Evolutionary conservation across 2,797 vertebrate species (phyloP), one percentile per base, ranked within the genome.

Genomic region (Hylomyscus alleni): DNA sequence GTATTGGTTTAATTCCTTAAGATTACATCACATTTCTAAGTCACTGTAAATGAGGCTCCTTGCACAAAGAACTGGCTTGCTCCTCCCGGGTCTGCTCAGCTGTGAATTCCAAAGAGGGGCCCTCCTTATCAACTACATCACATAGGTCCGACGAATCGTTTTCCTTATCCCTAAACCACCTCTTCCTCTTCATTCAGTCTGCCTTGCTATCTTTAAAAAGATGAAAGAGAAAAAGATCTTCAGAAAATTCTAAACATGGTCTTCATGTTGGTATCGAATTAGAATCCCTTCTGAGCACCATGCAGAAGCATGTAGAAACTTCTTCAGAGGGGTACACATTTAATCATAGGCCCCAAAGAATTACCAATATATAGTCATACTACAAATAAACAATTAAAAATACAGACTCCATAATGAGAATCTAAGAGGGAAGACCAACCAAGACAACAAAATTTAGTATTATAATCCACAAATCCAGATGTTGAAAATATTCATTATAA

Each of bases 1-100:
- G 37, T 76, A 54, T 62, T 75, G 47, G 47, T 84, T 95, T 86
- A 87, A 58, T 88, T 89, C 40, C 72, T 40, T 67, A 93, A 90
- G 47, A 89, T 58, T 77, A n/a, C 5, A 58, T 85, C 65, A 50
- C 47, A 44, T 76, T 93, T 60, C 7, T 81, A 93, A 92, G 65
- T 95, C 13, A 91, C 76, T 72, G 77, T 77, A 56, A 96, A 47
- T 29, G 95, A 47, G 84, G 76, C 56, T 65, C 22, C 11, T 76
- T 88, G 13, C 62, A 52, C 29, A 69, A 44, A 89, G 40, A 88
- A 26, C 26, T 47, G 56, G 3, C 29, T 80, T 65, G 29, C 8
- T 89, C 29, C 22, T 91, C n/a, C 20, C 26, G 91, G 19, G 24
- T 93, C 47, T 67, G 37, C 29, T 93, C 83, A 67, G 77, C 31